Base-by-base conservation (phyloP, 2,113 vertebrate species). In the Copsychus sechellarum region DNA sequence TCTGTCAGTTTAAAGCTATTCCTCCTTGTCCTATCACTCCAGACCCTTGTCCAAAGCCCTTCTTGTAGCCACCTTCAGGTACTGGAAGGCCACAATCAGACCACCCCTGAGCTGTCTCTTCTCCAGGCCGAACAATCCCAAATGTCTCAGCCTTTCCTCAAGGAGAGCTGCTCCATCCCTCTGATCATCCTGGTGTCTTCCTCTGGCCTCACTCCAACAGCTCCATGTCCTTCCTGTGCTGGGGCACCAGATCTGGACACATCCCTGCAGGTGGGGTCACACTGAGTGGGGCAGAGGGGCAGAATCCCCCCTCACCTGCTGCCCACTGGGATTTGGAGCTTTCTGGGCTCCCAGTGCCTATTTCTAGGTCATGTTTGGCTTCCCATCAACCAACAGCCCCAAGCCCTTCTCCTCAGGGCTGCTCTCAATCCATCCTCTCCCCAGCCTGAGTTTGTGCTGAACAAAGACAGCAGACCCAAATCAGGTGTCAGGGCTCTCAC, bases 81-180 rank as follows among this genome's bases (percentile, higher is more conserved):
- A 11, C 31, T 42, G 16, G 61, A 5, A 76, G 43, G 43, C 0
- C 15, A 34, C 36, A 43, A 0, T 31, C 0, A 12, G 31, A 21
- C 36, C 33, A 33, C 11, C 11, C 26, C 19, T 14, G 22, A 77
- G 14, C 43, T 21, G 43, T 58, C 61, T 42, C 21, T 43, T 66
- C 43, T 34, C 21, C 16, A 34, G 43, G 21, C 43, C 58, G 43
- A 86, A 67, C 21, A 7, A 22, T 8, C 1, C 43, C 4, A 58
- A 2, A 0, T 34, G 29, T 47, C 31, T 43, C 51, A 66, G 51
- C 17, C 31, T 76, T 10, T 34, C 17, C 62, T 4, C 31, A 34
- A 42, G 43, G 3, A 57, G 13, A 76, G 13, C 4, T 50, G 31
- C 16, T 50, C 24, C 34, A 60, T 28, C 34, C 11, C 34, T 58